Conservation (phyloP, 2,113 vertebrate genomes). For the Ochotona curzoniae region DNA sequence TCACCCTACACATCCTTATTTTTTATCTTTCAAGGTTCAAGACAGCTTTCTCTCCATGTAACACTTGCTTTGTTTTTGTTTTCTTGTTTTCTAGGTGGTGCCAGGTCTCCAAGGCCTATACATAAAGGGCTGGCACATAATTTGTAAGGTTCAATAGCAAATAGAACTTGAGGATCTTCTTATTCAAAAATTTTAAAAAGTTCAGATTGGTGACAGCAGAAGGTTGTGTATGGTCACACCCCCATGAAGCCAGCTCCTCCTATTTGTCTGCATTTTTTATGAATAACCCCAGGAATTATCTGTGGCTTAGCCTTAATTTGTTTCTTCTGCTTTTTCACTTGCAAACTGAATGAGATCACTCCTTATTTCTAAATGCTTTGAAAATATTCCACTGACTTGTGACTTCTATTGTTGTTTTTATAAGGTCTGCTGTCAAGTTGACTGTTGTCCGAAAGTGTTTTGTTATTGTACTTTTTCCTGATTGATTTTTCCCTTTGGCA, state of each 20-base stretch:
- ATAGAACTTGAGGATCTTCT: not conserved
- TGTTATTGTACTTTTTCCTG: not conserved
- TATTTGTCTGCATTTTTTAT: not conserved
- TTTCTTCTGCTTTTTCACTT: slow-evolving; percentile 20
- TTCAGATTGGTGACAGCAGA: not conserved
- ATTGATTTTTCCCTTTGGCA: not conserved
- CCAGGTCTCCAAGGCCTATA: not conserved
- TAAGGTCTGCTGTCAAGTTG: not conserved
- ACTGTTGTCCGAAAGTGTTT: not conserved
- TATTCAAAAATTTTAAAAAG: not conserved
- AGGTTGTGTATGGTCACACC: not conserved
- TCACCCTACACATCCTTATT: not conserved
- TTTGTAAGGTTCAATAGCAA: not conserved
- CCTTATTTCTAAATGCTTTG: not conserved
- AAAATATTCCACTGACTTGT: not conserved
- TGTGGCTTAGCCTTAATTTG: not conserved
- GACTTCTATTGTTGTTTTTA: not conserved
- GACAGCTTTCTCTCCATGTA: not conserved
- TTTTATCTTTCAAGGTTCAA: not conserved
- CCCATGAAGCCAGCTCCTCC: not conserved
- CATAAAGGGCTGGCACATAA: not conserved
- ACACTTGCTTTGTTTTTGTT: not conserved
- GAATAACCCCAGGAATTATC: not conserved
- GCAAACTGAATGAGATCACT: not conserved
- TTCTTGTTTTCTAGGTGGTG: not conserved